phyloP scores from a whole-genome alignment of 2,113 vertebrate genomes.

The Tympanuchus pallidicinctus region DNA sequence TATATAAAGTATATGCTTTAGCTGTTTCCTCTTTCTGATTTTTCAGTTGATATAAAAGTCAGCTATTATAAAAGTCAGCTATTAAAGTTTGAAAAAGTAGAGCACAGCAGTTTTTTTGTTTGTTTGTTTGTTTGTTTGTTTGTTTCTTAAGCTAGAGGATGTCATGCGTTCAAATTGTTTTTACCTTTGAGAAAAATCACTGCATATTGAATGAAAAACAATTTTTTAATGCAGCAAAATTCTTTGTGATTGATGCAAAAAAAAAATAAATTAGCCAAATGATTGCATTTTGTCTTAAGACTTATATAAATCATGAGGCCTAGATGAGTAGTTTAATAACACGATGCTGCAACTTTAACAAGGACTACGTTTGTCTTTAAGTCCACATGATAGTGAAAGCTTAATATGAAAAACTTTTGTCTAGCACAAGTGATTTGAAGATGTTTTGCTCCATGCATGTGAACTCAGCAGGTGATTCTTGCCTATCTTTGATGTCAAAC shows the following conservation, averaged over 20 bases:
- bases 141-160: constrained; percentile 54
- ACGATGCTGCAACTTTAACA: constrained; percentile 74
- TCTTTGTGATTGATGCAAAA: constrained; percentile 57
- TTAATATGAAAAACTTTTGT: constrained; percentile 97
- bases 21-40: constrained; percentile 24
- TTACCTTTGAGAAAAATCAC: constrained; percentile 73
- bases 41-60: constrained; percentile 53
- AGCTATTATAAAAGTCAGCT: constrained; percentile 59
- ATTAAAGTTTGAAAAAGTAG: constrained; percentile 71
- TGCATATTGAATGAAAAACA: constrained; percentile 68
- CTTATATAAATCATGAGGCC: constrained; percentile 61
- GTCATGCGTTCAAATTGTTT: constrained; percentile 55
- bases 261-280: constrained; percentile 43
- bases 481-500: constrained; percentile 95
- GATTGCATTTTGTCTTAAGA: constrained; percentile 67
- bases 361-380: constrained; percentile 84
- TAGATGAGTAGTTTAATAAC: constrained; percentile 74
- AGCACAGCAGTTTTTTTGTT: neutral
- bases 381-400: constrained; percentile 80
- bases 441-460: constrained; percentile 96
- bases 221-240: constrained; percentile 31
- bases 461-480: constrained; percentile 97
- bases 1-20: constrained; percentile 44
- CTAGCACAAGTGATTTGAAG: constrained; percentile 99
- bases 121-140: constrained; percentile 29